A percentile compares a stretch with the other conserved stretches of the same genome.
phyloP scores from a whole-genome alignment of 2,888 invertebrate genomes.

The Strigamia crassipes region DNA sequence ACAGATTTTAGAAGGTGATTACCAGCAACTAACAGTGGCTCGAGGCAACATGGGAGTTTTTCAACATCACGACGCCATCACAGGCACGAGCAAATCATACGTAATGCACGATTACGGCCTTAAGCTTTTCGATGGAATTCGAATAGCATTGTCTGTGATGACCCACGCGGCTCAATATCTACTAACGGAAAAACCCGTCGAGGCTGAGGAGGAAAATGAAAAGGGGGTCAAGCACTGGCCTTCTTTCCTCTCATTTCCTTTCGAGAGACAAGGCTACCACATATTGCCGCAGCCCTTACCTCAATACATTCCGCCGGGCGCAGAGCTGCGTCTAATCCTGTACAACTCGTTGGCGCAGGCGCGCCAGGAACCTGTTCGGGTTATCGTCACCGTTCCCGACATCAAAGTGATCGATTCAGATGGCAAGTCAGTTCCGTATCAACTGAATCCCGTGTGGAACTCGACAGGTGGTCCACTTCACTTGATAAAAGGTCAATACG shows the following conservation, averaged over 20 bases:
- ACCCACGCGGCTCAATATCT: slow-evolving; percentile 53
- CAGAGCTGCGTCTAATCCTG: slow-evolving; percentile 65
- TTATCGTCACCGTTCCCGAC: slow-evolving; percentile 72
- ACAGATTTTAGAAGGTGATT: slow-evolving; percentile 50
- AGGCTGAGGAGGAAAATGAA: slow-evolving; percentile 47
- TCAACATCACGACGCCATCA: slow-evolving; percentile 97
- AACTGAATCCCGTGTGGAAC: slow-evolving; percentile 82
- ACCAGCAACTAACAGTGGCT: slow-evolving; percentile 60
- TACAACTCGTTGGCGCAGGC: slow-evolving; percentile 82
- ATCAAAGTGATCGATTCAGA: slow-evolving; percentile 67
- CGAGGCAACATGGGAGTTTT: slow-evolving; percentile 86
- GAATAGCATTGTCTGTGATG: slow-evolving; percentile 76
- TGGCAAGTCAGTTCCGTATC: slow-evolving; percentile 67
- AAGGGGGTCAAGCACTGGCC: slow-evolving; percentile 48
- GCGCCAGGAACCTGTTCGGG: slow-evolving; percentile 75
- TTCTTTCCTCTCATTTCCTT: slow-evolving; percentile 37
- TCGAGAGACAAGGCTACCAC: slow-evolving; percentile 32
- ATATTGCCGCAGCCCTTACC: not conserved
- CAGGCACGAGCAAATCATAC: slow-evolving; percentile 87
- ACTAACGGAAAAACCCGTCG: slow-evolving; percentile 50
- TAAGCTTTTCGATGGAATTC: slow-evolving; percentile 80
- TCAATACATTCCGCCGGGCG: slow-evolving; percentile 14
- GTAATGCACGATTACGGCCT: slow-evolving; percentile 94
- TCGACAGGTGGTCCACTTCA: slow-evolving; percentile 60
- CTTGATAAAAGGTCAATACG: slow-evolving; percentile 60